phyloP scores from a whole-genome alignment of 2,888 invertebrate species.

The Cataglyphis albicans region DNA sequence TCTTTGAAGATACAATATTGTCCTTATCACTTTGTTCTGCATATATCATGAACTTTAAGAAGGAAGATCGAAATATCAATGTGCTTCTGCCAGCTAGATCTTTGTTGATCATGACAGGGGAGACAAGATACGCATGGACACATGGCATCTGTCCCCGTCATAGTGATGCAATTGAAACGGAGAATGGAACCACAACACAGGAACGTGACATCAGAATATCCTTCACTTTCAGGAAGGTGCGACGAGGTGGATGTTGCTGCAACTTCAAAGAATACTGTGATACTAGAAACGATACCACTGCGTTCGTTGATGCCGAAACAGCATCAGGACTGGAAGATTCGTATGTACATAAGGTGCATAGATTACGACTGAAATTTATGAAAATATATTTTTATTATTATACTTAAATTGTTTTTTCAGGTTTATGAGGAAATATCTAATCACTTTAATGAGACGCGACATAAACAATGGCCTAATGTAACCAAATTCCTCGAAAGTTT shows the following conservation, averaged over 20 bases:
- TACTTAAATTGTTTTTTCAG: constrained; percentile 83
- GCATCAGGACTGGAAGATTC: constrained; percentile 90
- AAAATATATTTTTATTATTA: constrained; percentile 25
- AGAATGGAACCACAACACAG: constrained; percentile 87
- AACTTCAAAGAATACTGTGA: constrained; percentile 90
- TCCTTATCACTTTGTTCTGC: constrained; percentile 94
- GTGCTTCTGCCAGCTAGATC: constrained; percentile 91
- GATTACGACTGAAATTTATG: not conserved
- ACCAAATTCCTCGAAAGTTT: constrained; percentile 91
- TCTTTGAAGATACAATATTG: constrained; percentile 95
- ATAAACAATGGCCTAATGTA: constrained; percentile 97
- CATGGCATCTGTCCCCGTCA: constrained; percentile 95
- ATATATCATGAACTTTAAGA: constrained; percentile 96
- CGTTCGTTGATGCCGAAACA: constrained; percentile 84
- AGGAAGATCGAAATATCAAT: constrained; percentile 88
- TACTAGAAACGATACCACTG: constrained; percentile 77
- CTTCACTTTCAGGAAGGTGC: constrained; percentile 93
- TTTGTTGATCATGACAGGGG: constrained; percentile 92
- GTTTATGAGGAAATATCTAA: constrained; percentile 97
- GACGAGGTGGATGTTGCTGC: constrained; percentile 89
- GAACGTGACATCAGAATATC: constrained; percentile 90
- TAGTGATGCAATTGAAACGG: constrained; percentile 90
- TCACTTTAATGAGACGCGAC: constrained; percentile 98
- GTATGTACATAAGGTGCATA: constrained; percentile 91
- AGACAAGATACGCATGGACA: constrained; percentile 94